phyloP scores from a whole-genome alignment of 2,113 vertebrate genomes.

The Sapajus apella region DNA sequence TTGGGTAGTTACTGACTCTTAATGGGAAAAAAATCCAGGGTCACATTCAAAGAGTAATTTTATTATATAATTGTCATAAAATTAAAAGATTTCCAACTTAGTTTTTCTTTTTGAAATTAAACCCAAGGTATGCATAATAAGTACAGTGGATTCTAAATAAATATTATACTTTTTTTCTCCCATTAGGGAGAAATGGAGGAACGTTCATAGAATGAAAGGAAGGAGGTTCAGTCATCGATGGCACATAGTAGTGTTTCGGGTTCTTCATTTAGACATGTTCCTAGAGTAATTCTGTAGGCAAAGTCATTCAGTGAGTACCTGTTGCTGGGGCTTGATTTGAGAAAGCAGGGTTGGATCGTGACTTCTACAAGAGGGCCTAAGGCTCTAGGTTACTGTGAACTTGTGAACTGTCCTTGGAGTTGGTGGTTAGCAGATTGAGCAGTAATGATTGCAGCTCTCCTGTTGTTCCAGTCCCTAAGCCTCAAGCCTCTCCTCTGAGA shows the following conservation, averaged over 20 bases:
- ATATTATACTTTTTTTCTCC: conserved; percentile 2
- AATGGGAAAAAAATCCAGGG: not conserved
- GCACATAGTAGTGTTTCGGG: not conserved
- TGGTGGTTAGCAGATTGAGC: not conserved
- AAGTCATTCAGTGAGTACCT: not conserved
- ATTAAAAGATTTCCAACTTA: conserved; percentile 12
- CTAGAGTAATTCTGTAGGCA: not conserved
- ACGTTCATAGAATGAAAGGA: not conserved
- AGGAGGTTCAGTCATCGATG: not conserved
- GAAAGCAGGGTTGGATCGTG: not conserved
- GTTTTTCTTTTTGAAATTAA: conserved; percentile 36
- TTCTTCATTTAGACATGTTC: not conserved
- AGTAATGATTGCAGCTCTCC: not conserved
- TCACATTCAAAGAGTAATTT: conserved; percentile 16
- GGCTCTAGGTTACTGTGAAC: not conserved
- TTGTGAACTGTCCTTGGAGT: not conserved
- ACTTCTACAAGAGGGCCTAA: too few relatives aligned
- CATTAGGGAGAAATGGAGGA: not conserved
- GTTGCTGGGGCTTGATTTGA: not conserved
- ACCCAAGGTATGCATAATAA: not conserved
- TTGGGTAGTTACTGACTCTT: not conserved
- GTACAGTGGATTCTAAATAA: not conserved
- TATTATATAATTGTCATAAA: conserved; percentile 23
- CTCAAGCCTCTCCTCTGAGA: not conserved
- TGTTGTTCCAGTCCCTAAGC: not conserved